phyloP scores from a whole-genome alignment of 2,797 vertebrate genomes.

The Hemitrygon akajei region DNA sequence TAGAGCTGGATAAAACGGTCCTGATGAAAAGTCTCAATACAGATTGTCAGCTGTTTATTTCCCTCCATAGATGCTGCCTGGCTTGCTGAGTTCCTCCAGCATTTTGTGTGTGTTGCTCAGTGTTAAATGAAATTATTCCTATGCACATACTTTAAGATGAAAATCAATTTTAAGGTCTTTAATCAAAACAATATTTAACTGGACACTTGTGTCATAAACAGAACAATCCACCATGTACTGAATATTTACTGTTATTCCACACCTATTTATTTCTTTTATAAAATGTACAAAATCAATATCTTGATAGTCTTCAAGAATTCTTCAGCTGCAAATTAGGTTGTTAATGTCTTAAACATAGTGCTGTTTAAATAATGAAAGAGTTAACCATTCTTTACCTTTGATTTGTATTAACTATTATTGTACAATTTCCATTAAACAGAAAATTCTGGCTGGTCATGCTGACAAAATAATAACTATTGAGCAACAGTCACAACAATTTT shows the following conservation, averaged over 20 bases:
- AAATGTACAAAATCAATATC: background rate
- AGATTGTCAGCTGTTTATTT: too few species aligned
- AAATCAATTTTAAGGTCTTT: background rate
- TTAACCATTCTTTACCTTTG: background rate
- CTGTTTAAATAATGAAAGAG: background rate
- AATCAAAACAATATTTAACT: too few species aligned
- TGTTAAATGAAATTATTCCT: background rate
- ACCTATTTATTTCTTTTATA: background rate
- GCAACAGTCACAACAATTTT: slow-evolving; percentile 65
- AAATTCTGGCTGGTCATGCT: slow-evolving; percentile 59
- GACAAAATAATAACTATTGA: slow-evolving; percentile 57
- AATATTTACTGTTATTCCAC: background rate
- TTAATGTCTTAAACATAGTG: background rate
- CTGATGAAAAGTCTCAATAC: too few species aligned
- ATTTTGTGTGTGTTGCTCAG: too few species aligned
- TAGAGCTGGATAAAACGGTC: too few species aligned
- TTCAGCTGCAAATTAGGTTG: background rate
- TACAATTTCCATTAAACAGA: slow-evolving; percentile 41
- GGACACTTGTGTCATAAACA: background rate
- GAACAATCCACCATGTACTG: background rate
- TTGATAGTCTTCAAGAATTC: background rate
- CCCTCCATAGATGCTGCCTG: too few species aligned
- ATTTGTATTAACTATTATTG: slow-evolving; percentile 39
- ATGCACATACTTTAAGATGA: background rate
- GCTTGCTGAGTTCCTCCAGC: too few species aligned